A percentile compares a stretch with the other conserved stretches of the same genome.
phyloP scores from a whole-genome alignment of 2,113 vertebrate genomes.

The Lontra canadensis region DNA sequence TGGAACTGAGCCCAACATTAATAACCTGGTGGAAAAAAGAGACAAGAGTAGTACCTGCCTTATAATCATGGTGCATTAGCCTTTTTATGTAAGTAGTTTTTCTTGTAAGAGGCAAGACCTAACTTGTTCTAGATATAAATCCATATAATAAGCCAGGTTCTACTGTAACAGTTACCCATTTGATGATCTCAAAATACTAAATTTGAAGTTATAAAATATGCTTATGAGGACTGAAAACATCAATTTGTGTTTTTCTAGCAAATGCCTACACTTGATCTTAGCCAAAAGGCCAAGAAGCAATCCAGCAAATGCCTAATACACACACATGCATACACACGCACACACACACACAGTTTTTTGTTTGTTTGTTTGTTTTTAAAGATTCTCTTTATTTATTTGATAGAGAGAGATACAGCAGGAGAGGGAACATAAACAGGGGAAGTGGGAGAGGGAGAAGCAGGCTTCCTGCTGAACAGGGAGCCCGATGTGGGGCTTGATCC shows the following conservation, averaged over 20 bases:
- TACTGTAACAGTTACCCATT: slow-evolving; percentile 55
- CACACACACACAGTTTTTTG: background rate
- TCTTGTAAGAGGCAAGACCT: slow-evolving; percentile 57
- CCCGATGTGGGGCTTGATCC: too few species aligned
- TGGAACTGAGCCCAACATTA: slow-evolving; percentile 63
- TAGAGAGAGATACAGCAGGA: too few species aligned
- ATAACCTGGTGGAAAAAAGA: slow-evolving; percentile 50
- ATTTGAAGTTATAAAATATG: slow-evolving; percentile 62
- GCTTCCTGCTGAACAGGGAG: too few species aligned
- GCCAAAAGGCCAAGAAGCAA: too few species aligned
- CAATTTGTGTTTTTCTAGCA: slow-evolving; percentile 35
- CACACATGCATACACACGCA: background rate
- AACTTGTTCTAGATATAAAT: slow-evolving; percentile 67
- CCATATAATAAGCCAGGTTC: slow-evolving; percentile 47
- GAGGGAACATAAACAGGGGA: too few species aligned
- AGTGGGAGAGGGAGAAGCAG: too few species aligned
- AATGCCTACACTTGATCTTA: background rate
- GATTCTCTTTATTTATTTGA: too few species aligned
- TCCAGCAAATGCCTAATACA: background rate
- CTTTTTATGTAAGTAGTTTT: slow-evolving; percentile 58
- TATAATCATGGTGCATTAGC: slow-evolving; percentile 58
- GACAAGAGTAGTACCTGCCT: slow-evolving; percentile 54
- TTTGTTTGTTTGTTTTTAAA: too few species aligned
- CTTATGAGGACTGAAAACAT: slow-evolving; percentile 41
- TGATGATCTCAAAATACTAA: slow-evolving; percentile 59